A percentile compares a stretch with the other conserved stretches of the same genome.
These are phyloP conservation scores for Suricata suricatta DNA, from an alignment of 2,113 vertebrate genomes.

Conservation along the genomic window DNA sequence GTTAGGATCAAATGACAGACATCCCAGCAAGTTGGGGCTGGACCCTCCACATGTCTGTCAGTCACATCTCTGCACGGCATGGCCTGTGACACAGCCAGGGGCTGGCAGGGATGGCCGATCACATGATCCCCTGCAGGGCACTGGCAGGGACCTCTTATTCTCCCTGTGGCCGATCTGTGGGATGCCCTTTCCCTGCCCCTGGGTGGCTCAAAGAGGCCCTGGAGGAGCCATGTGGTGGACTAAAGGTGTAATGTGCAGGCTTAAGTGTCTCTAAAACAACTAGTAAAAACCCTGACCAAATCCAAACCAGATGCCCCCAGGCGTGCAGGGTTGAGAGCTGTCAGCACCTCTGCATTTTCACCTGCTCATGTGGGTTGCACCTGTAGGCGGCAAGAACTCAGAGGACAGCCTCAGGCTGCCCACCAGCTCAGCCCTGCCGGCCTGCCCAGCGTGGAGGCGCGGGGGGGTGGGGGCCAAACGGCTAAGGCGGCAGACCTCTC, in stretches of 20 bases:
- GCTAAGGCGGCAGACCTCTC: not conserved
- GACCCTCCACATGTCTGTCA: too few relatives aligned
- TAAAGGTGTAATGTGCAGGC: constrained; percentile 78
- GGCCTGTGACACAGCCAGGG: not conserved
- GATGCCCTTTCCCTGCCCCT: constrained; percentile 67
- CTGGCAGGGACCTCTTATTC: not conserved
- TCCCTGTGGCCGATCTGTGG: not conserved
- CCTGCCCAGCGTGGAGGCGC: not conserved
- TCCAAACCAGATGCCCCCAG: constrained; percentile 81
- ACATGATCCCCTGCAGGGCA: not conserved
- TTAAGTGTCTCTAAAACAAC: constrained; percentile 83
- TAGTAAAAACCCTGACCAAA: constrained; percentile 81
- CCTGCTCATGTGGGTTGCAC: constrained; percentile 82
- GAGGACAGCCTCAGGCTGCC: constrained; percentile 2
- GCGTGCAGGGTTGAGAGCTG: constrained; percentile 72
- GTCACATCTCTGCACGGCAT: not conserved
- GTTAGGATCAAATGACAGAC: not conserved
- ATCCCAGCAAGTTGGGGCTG: fast-evolving
- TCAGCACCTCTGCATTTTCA: constrained; percentile 80
- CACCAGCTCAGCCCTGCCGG: not conserved
- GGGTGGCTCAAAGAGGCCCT: constrained; percentile 65
- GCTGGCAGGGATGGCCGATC: not conserved
- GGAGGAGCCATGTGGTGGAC: constrained; percentile 73
- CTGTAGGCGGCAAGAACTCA: constrained; percentile 62
- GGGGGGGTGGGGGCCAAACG: not conserved